Conservation (phyloP, 2,113 vertebrate species). For the Hemichromis elongatus region DNA sequence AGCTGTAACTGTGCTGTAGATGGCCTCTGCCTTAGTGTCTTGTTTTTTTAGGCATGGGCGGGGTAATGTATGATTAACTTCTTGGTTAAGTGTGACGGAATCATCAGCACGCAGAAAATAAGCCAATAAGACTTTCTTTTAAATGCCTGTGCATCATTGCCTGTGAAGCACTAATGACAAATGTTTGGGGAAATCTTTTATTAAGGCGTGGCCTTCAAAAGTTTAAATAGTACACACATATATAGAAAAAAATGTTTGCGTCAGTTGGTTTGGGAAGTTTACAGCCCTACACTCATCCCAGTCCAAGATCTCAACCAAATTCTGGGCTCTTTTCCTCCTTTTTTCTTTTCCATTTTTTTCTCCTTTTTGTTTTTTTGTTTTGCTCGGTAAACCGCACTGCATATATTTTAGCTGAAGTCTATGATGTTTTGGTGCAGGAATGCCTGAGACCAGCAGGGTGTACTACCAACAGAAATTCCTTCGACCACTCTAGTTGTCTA, state of each 20-base stretch:
- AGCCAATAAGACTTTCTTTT: not conserved
- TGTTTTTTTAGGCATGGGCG: not conserved
- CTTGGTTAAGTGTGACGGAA: conserved; percentile 43
- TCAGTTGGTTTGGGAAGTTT: not conserved
- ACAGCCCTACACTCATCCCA: not conserved
- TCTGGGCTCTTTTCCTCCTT: not conserved
- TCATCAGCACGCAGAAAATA: conserved; percentile 51
- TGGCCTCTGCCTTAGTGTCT: not conserved
- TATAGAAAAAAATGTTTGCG: not conserved
- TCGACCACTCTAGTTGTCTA: not conserved
- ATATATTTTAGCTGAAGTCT: not conserved
- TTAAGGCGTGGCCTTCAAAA: not conserved
- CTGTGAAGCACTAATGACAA: not conserved
- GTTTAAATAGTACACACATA: not conserved
- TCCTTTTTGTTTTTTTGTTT: not conserved
- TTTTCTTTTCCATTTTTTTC: not conserved
- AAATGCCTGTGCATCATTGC: not conserved
- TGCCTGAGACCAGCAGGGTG: not conserved
- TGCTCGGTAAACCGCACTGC: not conserved
- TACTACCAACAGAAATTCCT: not conserved
- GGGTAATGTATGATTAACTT: conserved; percentile 30
- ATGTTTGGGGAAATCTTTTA: not conserved
- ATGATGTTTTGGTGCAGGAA: not conserved
- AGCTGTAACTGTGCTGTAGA: not conserved
- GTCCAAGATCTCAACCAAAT: not conserved